Base-by-base conservation (phyloP, 2,888 invertebrate genomes). In the Amphipyra tragopoginis region DNA sequence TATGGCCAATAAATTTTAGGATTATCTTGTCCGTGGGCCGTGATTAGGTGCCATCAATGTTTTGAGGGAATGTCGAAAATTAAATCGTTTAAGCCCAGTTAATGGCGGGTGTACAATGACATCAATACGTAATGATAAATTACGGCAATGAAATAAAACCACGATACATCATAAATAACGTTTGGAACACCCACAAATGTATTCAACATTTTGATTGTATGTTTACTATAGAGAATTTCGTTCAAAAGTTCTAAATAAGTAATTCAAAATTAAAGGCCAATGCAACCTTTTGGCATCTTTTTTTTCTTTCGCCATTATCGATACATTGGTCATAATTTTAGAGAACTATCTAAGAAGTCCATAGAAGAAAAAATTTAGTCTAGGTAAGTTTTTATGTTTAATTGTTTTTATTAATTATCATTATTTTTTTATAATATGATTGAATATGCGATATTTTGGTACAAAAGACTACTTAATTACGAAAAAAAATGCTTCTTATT, bases 1-100 rank as follows among this genome's bases (percentile, higher is more conserved):
- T 90, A 92, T 88, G 87, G 90, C 82, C 91, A 86, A 94, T 94
- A 94, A 94, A 94, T 94, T 89, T 83, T 80, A 84, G 93, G 94
- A 94, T 94, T 93, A 93, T 87, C 90, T 91, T 92, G 94, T 94
- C 90, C 84, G 87, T 89, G 83, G 84, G 85, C 85, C 78, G 91
- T 92, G 92, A 93, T 94, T 93, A 92, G 90, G 88, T 85, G 84
- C 86, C 85, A 84, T 89, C 88, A 90, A 89, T 90, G 87, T 86
- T 90, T 89, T 87, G 86, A 87, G 92, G 92, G 93, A 90, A 91
- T 90, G 90, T 87, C 87, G 85, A 87, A 91, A 93, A 93, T 93
- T 89, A 92, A 93, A 93, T 89, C 89, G 87, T 87, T 86, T 90
- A 92, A 93, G 88, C 91, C 87, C 78, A 81, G 86, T 87, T 93